These are phyloP conservation scores for Drosophila siamana DNA, from an alignment of 2,888 invertebrate genomes.

Conservation along the genomic window DNA sequence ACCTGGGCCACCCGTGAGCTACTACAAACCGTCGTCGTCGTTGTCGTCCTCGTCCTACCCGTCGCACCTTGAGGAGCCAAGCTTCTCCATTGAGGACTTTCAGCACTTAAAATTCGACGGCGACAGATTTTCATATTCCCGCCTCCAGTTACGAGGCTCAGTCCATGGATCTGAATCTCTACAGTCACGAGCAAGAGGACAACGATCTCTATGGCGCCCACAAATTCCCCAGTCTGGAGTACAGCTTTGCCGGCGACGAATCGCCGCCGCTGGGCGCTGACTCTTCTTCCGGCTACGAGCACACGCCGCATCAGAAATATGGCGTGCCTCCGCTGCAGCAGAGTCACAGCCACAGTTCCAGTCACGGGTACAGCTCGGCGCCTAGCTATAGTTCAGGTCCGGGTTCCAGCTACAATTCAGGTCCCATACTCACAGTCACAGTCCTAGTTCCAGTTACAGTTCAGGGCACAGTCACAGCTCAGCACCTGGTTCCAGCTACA, in stretches of 20 bases:
- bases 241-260: conserved; percentile 36
- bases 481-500: background rate
- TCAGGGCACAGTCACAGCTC: background rate
- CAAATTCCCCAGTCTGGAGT: conserved; percentile 72
- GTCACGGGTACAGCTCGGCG: conserved; percentile 33
- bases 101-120: conserved; percentile 77
- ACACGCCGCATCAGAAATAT: conserved; percentile 70
- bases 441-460: background rate
- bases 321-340: conserved; percentile 62
- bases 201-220: conserved; percentile 63
- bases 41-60: conserved; percentile 28
- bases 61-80: conserved; percentile 56
- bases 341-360: conserved; percentile 9
- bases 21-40: conserved; percentile 60
- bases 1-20: conserved; percentile 52
- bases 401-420: background rate
- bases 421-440: background rate
- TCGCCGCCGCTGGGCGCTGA: conserved; percentile 26
- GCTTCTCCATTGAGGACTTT: conserved; percentile 72
- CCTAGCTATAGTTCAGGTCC: conserved; percentile 9
- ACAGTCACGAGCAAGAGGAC: conserved; percentile 59
- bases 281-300: conserved; percentile 31
- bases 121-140: conserved; percentile 77
- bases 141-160: conserved; percentile 80
- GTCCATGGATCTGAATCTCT: conserved; percentile 82